phyloP scores from a whole-genome alignment of 2,113 vertebrate species.

The Brienomyrus brachyistius region DNA sequence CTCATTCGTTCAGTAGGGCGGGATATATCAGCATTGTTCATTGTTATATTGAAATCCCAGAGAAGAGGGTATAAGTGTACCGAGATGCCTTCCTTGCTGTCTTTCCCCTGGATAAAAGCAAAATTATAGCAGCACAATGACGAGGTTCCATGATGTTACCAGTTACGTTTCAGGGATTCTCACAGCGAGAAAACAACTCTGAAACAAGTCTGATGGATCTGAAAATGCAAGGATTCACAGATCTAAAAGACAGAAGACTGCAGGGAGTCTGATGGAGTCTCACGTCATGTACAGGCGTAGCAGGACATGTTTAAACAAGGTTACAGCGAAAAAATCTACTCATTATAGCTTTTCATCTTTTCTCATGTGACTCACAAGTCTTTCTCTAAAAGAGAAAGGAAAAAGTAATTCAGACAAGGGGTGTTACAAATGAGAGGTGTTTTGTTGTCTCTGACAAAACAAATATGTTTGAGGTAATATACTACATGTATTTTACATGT shows the following conservation, averaged over 20 bases:
- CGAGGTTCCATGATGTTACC: background rate
- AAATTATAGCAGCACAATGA: background rate
- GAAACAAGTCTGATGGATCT: background rate
- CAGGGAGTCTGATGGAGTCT: background rate
- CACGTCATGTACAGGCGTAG: background rate
- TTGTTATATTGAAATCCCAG: background rate
- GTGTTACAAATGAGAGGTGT: background rate
- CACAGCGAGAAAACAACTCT: background rate
- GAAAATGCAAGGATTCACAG: background rate
- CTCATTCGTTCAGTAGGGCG: background rate
- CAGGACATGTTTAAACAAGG: background rate
- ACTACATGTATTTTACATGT: background rate
- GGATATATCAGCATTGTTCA: background rate
- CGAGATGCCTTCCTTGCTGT: background rate
- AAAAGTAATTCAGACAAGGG: background rate
- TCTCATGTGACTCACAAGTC: background rate
- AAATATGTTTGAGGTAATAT: background rate
- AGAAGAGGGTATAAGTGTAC: background rate
- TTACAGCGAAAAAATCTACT: background rate
- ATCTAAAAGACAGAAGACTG: background rate
- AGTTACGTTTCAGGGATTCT: background rate
- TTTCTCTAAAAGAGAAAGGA: background rate
- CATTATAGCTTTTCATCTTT: background rate
- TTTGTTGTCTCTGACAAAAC: background rate
- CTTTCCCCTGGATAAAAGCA: background rate